Evolutionary conservation across 2,113 vertebrate species (phyloP).

Genomic region (Dasyornis broadbenti): DNA sequence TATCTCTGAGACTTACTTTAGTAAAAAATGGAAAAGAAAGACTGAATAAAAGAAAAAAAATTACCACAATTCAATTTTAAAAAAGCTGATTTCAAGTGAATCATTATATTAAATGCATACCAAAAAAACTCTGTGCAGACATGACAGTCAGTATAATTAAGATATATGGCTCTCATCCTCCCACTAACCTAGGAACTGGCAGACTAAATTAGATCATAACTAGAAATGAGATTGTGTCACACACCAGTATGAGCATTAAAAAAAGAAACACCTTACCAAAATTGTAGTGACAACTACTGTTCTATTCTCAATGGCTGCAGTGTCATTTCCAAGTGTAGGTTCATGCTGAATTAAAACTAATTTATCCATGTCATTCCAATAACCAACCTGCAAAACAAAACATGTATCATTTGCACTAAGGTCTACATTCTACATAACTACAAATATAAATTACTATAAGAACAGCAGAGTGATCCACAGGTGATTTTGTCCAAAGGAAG

Average conservation of each 20-base stretch:
- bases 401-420: neutral
- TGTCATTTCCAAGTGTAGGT: slow-evolving; percentile 87
- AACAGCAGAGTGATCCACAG: neutral
- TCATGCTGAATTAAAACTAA: slow-evolving; percentile 94
- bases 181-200: neutral
- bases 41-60: slow-evolving; percentile 9
- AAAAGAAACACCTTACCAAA: slow-evolving; percentile 86
- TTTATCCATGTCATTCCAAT: slow-evolving; percentile 98
- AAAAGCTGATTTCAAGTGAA: neutral
- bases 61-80: neutral
- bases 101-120: neutral
- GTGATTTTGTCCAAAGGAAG: neutral
- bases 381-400: slow-evolving; percentile 85
- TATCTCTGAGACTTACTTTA: slow-evolving; percentile 14
- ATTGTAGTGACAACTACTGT: slow-evolving; percentile 97
- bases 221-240: neutral
- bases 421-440: neutral
- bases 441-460: neutral
- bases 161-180: neutral
- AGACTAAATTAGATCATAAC: slow-evolving; percentile 28
- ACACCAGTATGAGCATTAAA: slow-evolving; percentile 14
- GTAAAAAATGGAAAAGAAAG: neutral
- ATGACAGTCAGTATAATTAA: slow-evolving; percentile 1
- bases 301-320: slow-evolving; percentile 89
- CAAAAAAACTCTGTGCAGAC: slow-evolving; percentile 10